Evolutionary conservation across 2,113 vertebrate species (phyloP).

Genomic region (Vulpes ferrilata): DNA sequence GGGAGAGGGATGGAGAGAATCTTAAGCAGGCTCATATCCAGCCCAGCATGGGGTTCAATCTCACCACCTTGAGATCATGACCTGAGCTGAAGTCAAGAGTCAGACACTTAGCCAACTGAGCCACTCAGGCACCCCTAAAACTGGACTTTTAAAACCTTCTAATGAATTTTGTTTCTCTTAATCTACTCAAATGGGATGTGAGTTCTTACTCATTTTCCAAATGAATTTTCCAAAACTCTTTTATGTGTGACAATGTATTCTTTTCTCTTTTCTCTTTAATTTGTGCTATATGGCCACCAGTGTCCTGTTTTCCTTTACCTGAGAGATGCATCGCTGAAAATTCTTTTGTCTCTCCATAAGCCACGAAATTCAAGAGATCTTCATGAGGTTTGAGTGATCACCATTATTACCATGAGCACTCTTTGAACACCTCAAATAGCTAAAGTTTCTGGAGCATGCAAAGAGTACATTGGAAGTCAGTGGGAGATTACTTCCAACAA

Average conservation of each 20-base stretch:
- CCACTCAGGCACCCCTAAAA: not conserved
- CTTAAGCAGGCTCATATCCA: not conserved
- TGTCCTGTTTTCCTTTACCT: not conserved
- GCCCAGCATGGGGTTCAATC: not conserved
- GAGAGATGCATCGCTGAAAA: not conserved
- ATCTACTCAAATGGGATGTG: not conserved
- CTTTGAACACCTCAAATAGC: conserved; percentile 53
- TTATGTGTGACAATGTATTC: not conserved
- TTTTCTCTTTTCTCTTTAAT: not conserved
- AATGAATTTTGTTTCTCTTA: not conserved
- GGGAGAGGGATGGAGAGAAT: not conserved
- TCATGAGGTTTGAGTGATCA: not conserved
- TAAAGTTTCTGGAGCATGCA: conserved; percentile 67
- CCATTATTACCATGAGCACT: not conserved
- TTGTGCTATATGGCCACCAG: not conserved
- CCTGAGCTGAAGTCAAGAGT: not conserved
- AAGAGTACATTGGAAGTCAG: not conserved
- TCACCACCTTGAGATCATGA: not conserved
- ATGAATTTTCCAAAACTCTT: not conserved
- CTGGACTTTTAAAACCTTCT: not conserved
- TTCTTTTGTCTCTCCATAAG: not conserved
- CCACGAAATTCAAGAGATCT: not conserved
- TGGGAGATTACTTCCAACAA: conserved; percentile 63
- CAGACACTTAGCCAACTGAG: not conserved
- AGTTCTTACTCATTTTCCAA: not conserved